A percentile compares a stretch with the other conserved stretches of the same genome.
Evolutionary conservation across 2,888 invertebrate species (phyloP).

Genomic region (Cosmopolites sordidus): DNA sequence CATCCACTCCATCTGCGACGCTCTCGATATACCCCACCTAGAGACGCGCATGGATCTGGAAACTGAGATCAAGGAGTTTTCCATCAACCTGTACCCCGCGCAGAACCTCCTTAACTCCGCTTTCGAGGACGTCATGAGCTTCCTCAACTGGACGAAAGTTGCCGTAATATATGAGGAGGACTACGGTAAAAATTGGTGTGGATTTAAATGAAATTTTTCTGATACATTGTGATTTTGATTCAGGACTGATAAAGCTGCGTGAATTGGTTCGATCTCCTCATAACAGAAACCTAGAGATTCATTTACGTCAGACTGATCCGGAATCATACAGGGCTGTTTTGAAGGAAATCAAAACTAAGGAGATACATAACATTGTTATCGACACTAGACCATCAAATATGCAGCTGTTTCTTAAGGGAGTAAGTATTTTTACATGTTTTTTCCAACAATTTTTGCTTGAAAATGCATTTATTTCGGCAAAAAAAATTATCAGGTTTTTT

Average conservation of each 20-base stretch:
- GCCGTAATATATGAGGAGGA: slow-evolving; percentile 79
- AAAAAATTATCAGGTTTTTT: too few relatives aligned
- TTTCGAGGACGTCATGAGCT: slow-evolving; percentile 70
- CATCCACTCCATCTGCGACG: slow-evolving; percentile 76
- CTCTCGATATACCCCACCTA: slow-evolving; percentile 74
- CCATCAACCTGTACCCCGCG: slow-evolving; percentile 75
- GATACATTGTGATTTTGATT: too few relatives aligned
- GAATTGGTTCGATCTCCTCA: slow-evolving; percentile 63
- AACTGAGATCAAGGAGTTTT: slow-evolving; percentile 60
- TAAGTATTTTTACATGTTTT: too few relatives aligned
- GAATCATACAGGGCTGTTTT: slow-evolving; percentile 63
- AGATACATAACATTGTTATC: slow-evolving; percentile 72
- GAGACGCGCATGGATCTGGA: slow-evolving; percentile 64
- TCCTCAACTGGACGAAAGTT: slow-evolving; percentile 76
- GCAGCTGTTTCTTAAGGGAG: slow-evolving; percentile 69
- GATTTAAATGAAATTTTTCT: too few relatives aligned
- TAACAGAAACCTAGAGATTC: slow-evolving; percentile 62
- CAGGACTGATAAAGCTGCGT: slow-evolving; percentile 67
- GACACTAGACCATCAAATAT: slow-evolving; percentile 71
- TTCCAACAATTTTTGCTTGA: too few relatives aligned
- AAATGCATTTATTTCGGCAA: too few relatives aligned
- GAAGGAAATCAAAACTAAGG: slow-evolving; percentile 69
- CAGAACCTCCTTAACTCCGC: slow-evolving; percentile 68
- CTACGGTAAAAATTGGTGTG: slow-evolving; percentile 61
- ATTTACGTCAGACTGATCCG: slow-evolving; percentile 63